These are phyloP conservation scores for Bombus difficillimus DNA, from an alignment of 1,140 invertebrate genomes.

Conservation along the genomic window DNA sequence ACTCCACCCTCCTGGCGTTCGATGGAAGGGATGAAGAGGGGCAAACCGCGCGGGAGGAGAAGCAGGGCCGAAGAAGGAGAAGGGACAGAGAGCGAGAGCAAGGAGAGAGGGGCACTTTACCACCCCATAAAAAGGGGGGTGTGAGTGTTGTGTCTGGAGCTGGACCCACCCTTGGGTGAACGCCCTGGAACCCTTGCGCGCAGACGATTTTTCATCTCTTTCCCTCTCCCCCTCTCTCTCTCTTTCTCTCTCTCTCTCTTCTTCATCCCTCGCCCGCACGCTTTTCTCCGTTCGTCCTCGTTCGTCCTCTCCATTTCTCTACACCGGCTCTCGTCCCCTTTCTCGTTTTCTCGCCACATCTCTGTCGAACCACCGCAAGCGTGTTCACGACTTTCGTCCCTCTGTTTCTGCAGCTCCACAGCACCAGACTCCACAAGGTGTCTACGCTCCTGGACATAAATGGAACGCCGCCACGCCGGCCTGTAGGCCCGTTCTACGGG, in stretches of 20 bases:
- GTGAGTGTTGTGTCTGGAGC: constrained; percentile 75
- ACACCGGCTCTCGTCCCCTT: constrained; percentile 6
- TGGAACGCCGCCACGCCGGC: constrained; percentile 48
- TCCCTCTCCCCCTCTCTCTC: neutral
- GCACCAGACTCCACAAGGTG: constrained; percentile 65
- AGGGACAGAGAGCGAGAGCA: constrained; percentile 54
- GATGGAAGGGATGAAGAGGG: constrained; percentile 48
- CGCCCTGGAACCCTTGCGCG: constrained; percentile 68
- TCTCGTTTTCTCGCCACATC: neutral
- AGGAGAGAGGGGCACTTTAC: constrained; percentile 63
- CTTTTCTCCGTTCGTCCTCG: constrained; percentile 7
- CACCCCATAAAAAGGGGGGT: constrained; percentile 69
- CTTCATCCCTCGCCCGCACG: neutral
- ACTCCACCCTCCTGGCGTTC: constrained; percentile 49
- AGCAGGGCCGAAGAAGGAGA: constrained; percentile 4
- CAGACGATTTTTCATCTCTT: constrained; percentile 69
- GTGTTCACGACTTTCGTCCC: constrained; percentile 20
- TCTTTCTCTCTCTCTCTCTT: neutral
- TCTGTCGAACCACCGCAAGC: neutral
- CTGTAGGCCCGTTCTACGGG: constrained; percentile 59
- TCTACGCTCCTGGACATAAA: constrained; percentile 70
- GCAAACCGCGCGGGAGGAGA: neutral
- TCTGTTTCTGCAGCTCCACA: constrained; percentile 15
- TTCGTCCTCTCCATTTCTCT: constrained; percentile 17
- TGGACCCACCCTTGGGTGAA: constrained; percentile 74